Conservation (phyloP, 2,888 invertebrate genomes). For the Ganaspis brasiliensis region DNA sequence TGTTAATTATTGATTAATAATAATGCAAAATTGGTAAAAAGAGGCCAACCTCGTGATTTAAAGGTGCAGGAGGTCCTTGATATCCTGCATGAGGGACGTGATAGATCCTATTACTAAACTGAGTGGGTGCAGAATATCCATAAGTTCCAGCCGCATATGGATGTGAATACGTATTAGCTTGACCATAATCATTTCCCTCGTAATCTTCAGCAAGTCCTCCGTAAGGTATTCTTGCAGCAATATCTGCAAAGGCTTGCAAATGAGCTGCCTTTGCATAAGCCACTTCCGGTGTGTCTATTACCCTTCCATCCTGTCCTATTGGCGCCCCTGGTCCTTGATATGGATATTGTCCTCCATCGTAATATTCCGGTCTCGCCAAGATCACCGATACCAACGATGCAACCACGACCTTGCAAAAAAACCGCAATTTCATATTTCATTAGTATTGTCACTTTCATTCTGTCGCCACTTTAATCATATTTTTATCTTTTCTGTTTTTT, state of each 20-base stretch:
- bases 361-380: constrained; percentile 46
- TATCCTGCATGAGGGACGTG: constrained; percentile 46
- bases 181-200: constrained; percentile 23
- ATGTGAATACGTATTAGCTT: constrained; percentile 13
- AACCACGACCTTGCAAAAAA: constrained; percentile 9
- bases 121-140: constrained; percentile 52
- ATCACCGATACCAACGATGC: constrained; percentile 24
- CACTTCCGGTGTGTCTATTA: constrained; percentile 71
- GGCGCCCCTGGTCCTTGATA: constrained; percentile 55
- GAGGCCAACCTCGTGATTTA: constrained; percentile 51
- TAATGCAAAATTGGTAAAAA: not conserved
- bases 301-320: constrained; percentile 67
- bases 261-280: constrained; percentile 65
- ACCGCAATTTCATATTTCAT: not conserved
- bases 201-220: constrained; percentile 4
- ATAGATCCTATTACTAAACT: constrained; percentile 53
- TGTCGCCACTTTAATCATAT: not conserved
- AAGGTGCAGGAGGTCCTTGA: constrained; percentile 56
- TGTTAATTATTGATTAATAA: no score
- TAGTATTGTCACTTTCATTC: not conserved
- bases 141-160: constrained; percentile 10
- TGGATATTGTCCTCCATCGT: constrained; percentile 43
- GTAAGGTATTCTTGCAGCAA: constrained; percentile 44
- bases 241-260: constrained; percentile 37
- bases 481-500: not conserved